These are phyloP conservation scores for Notoglanidium macrostoma DNA, from an alignment of 2,797 vertebrate genomes.

Conservation along the genomic window DNA sequence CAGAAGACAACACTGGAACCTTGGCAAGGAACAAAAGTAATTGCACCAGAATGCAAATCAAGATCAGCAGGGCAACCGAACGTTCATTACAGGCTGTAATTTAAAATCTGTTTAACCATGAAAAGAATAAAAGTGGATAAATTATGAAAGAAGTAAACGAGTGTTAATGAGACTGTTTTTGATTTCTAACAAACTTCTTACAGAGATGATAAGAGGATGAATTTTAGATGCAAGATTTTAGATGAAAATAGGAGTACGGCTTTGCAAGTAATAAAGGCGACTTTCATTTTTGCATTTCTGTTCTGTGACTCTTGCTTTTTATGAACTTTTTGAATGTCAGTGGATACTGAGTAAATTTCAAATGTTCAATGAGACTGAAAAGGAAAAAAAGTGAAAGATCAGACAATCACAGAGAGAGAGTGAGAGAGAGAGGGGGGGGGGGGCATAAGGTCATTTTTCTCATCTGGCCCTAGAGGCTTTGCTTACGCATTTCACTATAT, in stretches of 20 bases:
- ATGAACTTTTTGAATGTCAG: slow-evolving; percentile 39
- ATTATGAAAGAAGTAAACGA: neutral
- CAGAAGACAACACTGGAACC: neutral
- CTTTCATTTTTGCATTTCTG: neutral
- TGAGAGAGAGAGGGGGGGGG: neutral
- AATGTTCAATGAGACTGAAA: slow-evolving; percentile 38
- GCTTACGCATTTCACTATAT: neutral
- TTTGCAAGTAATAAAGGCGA: neutral
- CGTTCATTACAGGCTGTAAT: neutral
- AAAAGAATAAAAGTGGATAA: neutral
- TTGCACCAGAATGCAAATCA: neutral
- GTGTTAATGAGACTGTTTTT: neutral
- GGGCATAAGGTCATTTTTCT: neutral
- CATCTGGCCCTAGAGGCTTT: neutral
- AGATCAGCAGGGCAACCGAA: neutral
- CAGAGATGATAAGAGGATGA: neutral
- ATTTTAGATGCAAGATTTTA: neutral
- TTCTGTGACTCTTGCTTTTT: neutral
- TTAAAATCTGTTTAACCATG: neutral
- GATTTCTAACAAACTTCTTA: neutral
- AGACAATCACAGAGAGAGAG: slow-evolving; percentile 10
- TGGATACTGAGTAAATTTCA: slow-evolving; percentile 40
- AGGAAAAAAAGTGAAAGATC: slow-evolving; percentile 13
- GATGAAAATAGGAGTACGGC: too few species aligned
- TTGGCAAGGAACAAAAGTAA: neutral